phyloP scores from a whole-genome alignment of 2,797 vertebrate genomes.

The Natrix natrix region DNA sequence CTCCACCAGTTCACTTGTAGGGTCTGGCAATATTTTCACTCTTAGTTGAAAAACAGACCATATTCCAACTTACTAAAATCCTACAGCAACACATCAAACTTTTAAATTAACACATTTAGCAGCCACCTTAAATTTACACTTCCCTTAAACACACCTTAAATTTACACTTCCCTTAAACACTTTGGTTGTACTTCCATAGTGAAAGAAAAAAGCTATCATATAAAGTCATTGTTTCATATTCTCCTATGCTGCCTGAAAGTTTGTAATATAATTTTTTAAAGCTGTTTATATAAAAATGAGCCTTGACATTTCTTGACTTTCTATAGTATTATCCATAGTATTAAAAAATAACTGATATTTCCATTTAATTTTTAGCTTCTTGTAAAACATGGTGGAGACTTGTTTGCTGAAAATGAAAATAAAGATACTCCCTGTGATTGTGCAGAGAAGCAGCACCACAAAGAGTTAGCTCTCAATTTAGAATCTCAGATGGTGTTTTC shows the following conservation, averaged over 20 bases:
- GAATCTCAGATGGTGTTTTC: conserved; percentile 99
- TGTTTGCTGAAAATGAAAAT: conserved; percentile 97
- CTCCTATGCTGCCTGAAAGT: neutral
- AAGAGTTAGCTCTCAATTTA: conserved; percentile 94
- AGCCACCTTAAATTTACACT: neutral
- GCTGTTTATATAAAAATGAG: neutral
- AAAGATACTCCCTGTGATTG: conserved; percentile 98
- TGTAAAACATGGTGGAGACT: conserved; percentile 88
- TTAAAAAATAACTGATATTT: conserved; percentile 27
- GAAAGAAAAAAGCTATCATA: neutral
- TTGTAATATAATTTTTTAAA: neutral
- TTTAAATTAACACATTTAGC: neutral
- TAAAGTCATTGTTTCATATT: neutral
- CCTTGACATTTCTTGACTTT: neutral
- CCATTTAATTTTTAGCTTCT: conserved; percentile 77
- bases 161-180: neutral
- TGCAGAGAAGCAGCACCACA: conserved; percentile 96
- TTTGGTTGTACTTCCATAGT: neutral
- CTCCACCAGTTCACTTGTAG: neutral
- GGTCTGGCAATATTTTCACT: neutral
- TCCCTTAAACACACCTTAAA: neutral
- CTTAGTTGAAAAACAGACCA: neutral
- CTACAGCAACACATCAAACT: neutral
- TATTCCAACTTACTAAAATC: neutral
- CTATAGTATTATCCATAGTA: neutral